phyloP scores from a whole-genome alignment of 1,140 invertebrate genomes.

The Samia ricini region DNA sequence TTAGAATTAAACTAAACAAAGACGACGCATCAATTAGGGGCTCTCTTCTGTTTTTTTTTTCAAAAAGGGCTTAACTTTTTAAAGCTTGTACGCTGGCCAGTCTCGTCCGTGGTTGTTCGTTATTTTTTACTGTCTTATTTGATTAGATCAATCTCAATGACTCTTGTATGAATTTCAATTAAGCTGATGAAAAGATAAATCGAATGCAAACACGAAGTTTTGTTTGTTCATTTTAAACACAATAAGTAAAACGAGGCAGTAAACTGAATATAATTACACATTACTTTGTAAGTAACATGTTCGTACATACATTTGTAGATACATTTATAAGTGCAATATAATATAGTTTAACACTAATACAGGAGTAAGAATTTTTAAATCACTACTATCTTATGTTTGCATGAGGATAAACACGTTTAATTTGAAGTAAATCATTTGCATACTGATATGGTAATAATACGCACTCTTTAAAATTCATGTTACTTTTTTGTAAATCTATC shows the following conservation, averaged over 20 bases:
- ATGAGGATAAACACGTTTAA: too few species aligned
- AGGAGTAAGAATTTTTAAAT: too few species aligned
- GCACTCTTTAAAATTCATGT: too few species aligned
- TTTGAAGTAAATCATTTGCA: too few species aligned
- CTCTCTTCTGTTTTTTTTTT: conserved; percentile 54
- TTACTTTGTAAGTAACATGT: background rate
- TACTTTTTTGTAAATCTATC: too few species aligned
- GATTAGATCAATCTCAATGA: conserved; percentile 74
- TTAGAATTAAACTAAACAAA: conserved; percentile 78
- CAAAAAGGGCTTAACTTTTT: conserved; percentile 70
- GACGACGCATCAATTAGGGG: conserved; percentile 75
- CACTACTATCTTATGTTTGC: too few species aligned
- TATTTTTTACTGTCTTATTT: conserved; percentile 70
- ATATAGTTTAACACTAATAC: too few species aligned
- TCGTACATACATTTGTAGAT: too few species aligned
- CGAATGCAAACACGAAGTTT: conserved; percentile 57
- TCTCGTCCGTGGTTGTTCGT: conserved; percentile 54
- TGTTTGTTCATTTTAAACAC: conserved; percentile 25
- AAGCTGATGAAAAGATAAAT: conserved; percentile 69
- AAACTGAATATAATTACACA: conserved; percentile 6
- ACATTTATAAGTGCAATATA: too few species aligned
- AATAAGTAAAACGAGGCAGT: background rate
- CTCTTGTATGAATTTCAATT: conserved; percentile 74
- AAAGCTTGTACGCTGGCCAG: conserved; percentile 66
- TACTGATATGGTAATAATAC: too few species aligned